phyloP scores from a whole-genome alignment of 2,113 vertebrate species.

The Sakesphorus luctuosus region DNA sequence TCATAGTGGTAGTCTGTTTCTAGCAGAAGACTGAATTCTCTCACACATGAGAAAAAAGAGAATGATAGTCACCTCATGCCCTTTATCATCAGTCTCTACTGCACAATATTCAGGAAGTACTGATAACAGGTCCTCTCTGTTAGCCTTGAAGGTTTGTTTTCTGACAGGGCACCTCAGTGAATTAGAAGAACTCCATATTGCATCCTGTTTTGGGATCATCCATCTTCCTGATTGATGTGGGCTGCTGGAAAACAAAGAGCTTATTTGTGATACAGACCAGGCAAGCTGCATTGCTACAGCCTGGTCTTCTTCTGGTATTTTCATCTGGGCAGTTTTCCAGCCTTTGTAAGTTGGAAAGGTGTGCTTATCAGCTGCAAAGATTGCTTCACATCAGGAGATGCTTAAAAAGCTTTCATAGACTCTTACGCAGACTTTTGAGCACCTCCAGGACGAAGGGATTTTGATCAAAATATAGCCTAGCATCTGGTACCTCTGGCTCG shows the following conservation, averaged over 20 bases:
- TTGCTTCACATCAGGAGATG: not conserved
- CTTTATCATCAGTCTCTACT: not conserved
- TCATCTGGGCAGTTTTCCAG: not conserved
- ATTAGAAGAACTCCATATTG: not conserved
- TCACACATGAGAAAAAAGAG: not conserved
- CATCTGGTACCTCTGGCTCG: not conserved
- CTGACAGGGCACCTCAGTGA: not conserved
- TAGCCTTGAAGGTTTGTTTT: not conserved
- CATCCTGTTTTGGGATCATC: not conserved
- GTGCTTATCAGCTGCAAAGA: not conserved
- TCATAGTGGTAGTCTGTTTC: not conserved
- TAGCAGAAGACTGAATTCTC: not conserved
- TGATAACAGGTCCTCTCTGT: not conserved
- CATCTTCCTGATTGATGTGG: not conserved
- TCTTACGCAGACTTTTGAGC: not conserved
- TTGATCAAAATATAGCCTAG: not conserved
- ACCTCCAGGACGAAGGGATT: not conserved
- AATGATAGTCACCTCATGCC: not conserved
- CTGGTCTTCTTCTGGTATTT: not conserved
- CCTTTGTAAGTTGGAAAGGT: not conserved
- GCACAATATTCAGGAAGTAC: not conserved
- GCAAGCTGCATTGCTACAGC: not conserved
- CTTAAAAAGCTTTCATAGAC: not conserved
- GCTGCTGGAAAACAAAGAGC: not conserved
- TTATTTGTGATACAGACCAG: not conserved